Base-by-base conservation (phyloP, 2,888 invertebrate genomes). In the Ephialtes manifestator region DNA sequence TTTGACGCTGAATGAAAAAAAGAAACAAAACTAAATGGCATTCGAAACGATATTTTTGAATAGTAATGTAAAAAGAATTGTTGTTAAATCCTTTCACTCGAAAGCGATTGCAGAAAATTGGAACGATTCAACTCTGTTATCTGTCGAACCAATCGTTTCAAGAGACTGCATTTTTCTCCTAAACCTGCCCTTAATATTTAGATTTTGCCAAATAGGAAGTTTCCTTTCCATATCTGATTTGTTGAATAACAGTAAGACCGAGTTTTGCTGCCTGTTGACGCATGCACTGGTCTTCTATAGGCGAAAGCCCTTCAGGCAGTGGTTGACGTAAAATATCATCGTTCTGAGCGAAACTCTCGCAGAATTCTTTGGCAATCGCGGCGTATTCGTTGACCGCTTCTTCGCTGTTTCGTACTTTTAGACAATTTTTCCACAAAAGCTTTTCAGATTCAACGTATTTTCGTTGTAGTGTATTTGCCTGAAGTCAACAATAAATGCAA, bases 251-350 rank as follows among this genome's bases (percentile, higher is more conserved):
- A 86, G 94, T 94, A n/a, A 95, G 91, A 81, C 95, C 95, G 83
- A 94, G 93, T 87, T 91, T 90, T 28, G 94, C 92, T 78, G 96
- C 95, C 46, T 94, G 94, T 81, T 94, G 90, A 89, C 94, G 94
- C 48, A 96, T 92, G 88, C 94, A 95, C 18, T 94, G 92, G 39
- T 95, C 92, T 92, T 96, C 96, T 48, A 92, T 91, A 1, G 91
- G 83, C 88, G 94, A 95, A 2, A 96, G 90, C 11, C 94, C 94
- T 63, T 92, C 91, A 1, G 96, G 96, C 58, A 96, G 90, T 20
- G 94, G 93, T 55, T 95, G 93, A 80, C 95, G 94, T 75, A 94
- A 91, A 46, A 95, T 85, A 74, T 94, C 91, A 0, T 81, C 86
- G 91, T 95, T 95, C 11, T 93, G 90, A 82, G 94, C 94, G 81